Conservation (phyloP, 2,113 vertebrate species). For the Phoenicopterus ruber region DNA sequence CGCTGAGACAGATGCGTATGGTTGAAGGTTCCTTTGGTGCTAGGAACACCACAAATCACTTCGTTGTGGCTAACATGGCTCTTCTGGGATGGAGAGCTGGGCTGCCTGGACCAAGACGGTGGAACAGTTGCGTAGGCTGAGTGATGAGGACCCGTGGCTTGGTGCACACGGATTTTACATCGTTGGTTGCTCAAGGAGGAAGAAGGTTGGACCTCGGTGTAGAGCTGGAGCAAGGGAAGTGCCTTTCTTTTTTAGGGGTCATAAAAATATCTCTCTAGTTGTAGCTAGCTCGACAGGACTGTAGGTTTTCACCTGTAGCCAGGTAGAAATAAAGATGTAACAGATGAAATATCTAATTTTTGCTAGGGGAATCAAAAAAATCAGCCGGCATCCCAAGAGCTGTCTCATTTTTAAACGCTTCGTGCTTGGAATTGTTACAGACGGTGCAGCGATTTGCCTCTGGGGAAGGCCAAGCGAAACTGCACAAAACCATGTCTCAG, state of each 20-base stretch:
- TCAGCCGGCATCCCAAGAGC: not conserved
- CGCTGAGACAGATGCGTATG: not conserved
- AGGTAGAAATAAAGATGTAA: not conserved
- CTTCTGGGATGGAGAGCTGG: not conserved
- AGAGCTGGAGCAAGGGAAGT: not conserved
- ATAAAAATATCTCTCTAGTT: not conserved
- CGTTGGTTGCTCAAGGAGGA: not conserved
- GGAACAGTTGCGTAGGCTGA: not conserved
- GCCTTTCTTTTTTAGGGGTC: not conserved
- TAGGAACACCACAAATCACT: not conserved
- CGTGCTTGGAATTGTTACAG: conserved; percentile 60
- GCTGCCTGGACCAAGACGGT: not conserved
- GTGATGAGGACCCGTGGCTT: not conserved
- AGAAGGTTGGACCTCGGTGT: not conserved
- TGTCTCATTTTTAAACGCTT: conserved; percentile 19
- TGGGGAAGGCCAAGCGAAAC: conserved; percentile 77
- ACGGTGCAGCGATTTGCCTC: conserved; percentile 75
- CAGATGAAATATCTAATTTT: not conserved
- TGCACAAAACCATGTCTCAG: conserved; percentile 91
- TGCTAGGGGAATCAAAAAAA: not conserved
- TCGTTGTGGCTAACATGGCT: fast-evolving
- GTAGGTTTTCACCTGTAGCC: not conserved
- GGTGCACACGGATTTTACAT: not conserved
- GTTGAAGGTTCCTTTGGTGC: not conserved
- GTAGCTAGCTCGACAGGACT: not conserved